Evolutionary conservation across 2,888 invertebrate genomes (phyloP), one percentile per base, ranked within the genome.

Genomic region (Coenonympha arcania): DNA sequence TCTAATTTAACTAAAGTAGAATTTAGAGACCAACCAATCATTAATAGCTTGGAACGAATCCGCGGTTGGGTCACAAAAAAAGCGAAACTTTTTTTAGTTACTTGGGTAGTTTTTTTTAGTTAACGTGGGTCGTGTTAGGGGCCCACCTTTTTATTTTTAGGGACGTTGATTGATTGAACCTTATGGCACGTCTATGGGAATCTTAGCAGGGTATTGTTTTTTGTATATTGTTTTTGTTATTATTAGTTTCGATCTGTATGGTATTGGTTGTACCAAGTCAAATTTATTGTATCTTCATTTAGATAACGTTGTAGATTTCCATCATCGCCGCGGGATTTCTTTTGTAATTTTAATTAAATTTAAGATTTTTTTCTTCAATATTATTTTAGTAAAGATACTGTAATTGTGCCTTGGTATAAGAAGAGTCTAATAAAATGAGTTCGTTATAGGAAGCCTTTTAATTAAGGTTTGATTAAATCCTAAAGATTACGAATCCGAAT

Each of bases 81-180:
- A 9, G 15, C 39, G 13, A 39, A 39, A 39, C 39, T 39, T 39
- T 39, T 39, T 36, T 34, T n/a, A 19, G 15, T 24, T 15, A n/a
- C n/a, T n/a, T n/a, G n/a, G n/a, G n/a, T 76, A 74, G 73, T 63
- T 67, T 53, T 74, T 82, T 82, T 82, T 83, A 79, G 73, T 80
- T 82, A 79, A 83, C 79, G 81, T 84, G 83, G 84, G 84, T 81
- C 82, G 81, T 68, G 73, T 72, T 71, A 61, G 69, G 60, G 66
- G 66, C 71, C 69, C 64, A 68, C 73, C 73, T 79, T 82, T 84
- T 82, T 78, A 76, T 79, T 77, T 59, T 75, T 76, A 75, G 73
- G 75, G 85, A 83, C 85, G 78, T 84, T 85, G 85, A 85, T 85
- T 83, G 84, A 85, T 85, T 80, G 80, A 76, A 76, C 84, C 76